Base-by-base conservation (phyloP, 2,797 vertebrate genomes). In the Enteromius argenteus region DNA sequence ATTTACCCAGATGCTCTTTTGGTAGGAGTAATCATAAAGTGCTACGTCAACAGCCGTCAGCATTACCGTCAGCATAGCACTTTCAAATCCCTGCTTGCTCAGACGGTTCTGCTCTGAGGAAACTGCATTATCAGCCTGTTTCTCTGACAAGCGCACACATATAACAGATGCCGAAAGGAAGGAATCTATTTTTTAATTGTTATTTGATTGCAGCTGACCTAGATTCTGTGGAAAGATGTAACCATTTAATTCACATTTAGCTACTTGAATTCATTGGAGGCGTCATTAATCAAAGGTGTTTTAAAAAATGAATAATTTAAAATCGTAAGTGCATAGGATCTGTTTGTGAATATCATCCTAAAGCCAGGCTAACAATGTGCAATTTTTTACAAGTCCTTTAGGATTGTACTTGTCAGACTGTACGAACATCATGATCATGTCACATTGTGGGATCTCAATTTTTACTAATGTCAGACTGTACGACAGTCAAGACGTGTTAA, bases 91-190 rank as follows among this genome's bases (percentile, higher is more conserved):
- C 73, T 84, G 51, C 58, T 62, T 77, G 77, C 60, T 60, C 23
- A 64, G 32, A 80, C 9, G 30, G 23, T 67, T 80, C 69, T 62
- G 69, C 76, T 73, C 49, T 2, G 15, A 30, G 27, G 17, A 75
- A 86, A 75, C 60, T 39, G 69, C 66, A 56, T 72, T 66, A 69
- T 67, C 73, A 80, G 27, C 66, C 10, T 42, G 66, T 80, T 84
- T 81, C 68, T 66, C 79, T 9, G 69, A 68, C 68, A 67, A 79
- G 53, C 37, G 27, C 73, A 44, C 66, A 67, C 76, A 44, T 75
- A 49, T 79, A 39, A 74, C 56, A 64, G 32, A 83, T 56, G 62
- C 60, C 51, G 15, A 81, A 68, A 39, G 71, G 30, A 11, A 80
- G 14, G 74, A 51, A 71, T 51, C 4, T 39, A 17, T 78, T 51